Evolutionary conservation across 2,888 invertebrate genomes (phyloP).

Genomic region (Carcina quercana): DNA sequence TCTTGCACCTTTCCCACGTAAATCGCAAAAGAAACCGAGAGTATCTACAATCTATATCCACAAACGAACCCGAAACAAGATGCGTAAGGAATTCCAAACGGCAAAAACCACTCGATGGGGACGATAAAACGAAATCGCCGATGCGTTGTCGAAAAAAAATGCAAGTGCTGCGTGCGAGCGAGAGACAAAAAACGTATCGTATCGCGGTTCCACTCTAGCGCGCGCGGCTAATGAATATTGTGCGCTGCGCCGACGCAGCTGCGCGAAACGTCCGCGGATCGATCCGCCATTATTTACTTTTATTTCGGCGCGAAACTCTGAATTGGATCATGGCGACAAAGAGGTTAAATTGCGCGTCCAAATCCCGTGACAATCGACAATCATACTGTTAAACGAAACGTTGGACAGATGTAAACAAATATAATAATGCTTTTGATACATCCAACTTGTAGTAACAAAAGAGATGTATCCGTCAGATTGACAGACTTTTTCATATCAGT

Average conservation of each 20-base stretch:
- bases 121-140: constrained; percentile 71
- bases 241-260: constrained; percentile 59
- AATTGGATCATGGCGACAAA: constrained; percentile 69
- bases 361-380: constrained; percentile 65
- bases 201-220: constrained; percentile 70
- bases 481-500: constrained; percentile 4
- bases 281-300: constrained; percentile 70
- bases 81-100: constrained; percentile 64
- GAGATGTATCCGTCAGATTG: constrained; percentile 23
- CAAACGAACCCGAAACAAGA: constrained; percentile 56
- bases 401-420: constrained; percentile 69
- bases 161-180: constrained; percentile 65
- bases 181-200: constrained; percentile 69
- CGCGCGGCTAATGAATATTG: constrained; percentile 61
- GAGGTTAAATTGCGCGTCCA: constrained; percentile 71
- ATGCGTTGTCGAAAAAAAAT: constrained; percentile 66
- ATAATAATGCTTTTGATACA: constrained; percentile 36
- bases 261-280: constrained; percentile 42
- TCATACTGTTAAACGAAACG: constrained; percentile 51
- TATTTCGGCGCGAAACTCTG: constrained; percentile 66
- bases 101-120: constrained; percentile 67
- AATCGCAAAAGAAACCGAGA: constrained; percentile 21
- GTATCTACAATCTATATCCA: constrained; percentile 24
- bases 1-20: constrained; percentile 19
- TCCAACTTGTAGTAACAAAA: constrained; percentile 16